A percentile compares a stretch with the other conserved stretches of the same genome.
Conservation (phyloP, 2,888 invertebrate species). For the Acanthosoma haemorrhoidale region DNA sequence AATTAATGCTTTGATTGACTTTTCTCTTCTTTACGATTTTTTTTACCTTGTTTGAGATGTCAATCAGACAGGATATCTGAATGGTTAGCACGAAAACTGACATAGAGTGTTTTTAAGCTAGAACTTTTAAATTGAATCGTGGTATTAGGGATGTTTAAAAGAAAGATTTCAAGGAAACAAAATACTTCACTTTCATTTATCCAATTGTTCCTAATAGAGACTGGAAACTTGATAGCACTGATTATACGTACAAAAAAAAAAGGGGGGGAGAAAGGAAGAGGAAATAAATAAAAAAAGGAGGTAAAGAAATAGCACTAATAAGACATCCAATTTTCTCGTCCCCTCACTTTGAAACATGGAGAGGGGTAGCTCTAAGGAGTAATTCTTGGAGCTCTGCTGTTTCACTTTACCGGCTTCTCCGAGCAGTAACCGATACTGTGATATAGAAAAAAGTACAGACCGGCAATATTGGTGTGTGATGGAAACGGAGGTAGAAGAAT, state of each 20-base stretch:
- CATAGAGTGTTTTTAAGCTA: too few species aligned
- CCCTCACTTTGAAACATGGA: not conserved
- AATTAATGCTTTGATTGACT: too few species aligned
- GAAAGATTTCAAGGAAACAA: too few species aligned
- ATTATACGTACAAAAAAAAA: too few species aligned
- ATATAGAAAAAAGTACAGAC: not conserved
- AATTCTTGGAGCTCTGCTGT: not conserved
- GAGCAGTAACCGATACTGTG: constrained; percentile 1
- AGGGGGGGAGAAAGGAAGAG: not conserved
- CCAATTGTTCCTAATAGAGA: not conserved
- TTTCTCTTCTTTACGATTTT: too few species aligned
- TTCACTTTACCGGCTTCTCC: constrained; percentile 20
- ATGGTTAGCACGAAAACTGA: too few species aligned
- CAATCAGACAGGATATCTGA: too few species aligned
- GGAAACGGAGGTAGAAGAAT: not conserved
- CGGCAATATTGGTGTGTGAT: too few species aligned
- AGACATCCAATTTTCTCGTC: constrained; percentile 16
- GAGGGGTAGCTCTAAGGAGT: not conserved
- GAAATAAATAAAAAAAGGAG: not conserved
- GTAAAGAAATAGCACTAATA: constrained; percentile 14
- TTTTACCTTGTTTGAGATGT: too few species aligned
- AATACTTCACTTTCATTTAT: not conserved
- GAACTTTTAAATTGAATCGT: too few species aligned
- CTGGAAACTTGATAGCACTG: not conserved
- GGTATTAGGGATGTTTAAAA: too few species aligned